Percentiles rank a stretch among this genome's conserved stretches.
These are phyloP conservation scores for Nesidiocoris tenuis DNA, from an alignment of 2,888 invertebrate genomes.

Conservation along the genomic window DNA sequence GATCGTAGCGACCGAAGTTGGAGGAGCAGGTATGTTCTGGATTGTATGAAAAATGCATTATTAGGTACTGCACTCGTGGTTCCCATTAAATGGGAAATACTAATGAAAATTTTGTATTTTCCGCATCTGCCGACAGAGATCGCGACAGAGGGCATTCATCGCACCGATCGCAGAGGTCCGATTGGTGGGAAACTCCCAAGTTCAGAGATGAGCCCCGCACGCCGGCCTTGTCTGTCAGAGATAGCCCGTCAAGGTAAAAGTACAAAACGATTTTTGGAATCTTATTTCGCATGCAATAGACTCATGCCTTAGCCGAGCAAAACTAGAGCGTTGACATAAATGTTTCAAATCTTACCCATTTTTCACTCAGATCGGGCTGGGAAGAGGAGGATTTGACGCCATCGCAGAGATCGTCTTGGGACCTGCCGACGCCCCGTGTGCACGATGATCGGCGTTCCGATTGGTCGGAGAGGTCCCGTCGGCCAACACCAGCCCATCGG, in stretches of 20 bases:
- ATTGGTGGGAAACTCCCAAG: slow-evolving; percentile 53
- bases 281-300: no score
- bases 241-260: slow-evolving; percentile 60
- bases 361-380: slow-evolving; percentile 64
- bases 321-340: no score
- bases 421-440: slow-evolving; percentile 78
- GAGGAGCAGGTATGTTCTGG: not conserved
- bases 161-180: slow-evolving; percentile 10
- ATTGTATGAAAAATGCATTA: no score
- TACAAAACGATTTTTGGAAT: no score
- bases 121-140: slow-evolving; percentile 42
- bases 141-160: slow-evolving; percentile 51
- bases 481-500: slow-evolving; percentile 79
- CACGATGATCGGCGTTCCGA: slow-evolving; percentile 53
- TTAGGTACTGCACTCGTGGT: no score
- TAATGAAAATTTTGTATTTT: no score
- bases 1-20: not conserved
- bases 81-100: no score
- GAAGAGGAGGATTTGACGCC: slow-evolving; percentile 67
- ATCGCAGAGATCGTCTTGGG: slow-evolving; percentile 80
- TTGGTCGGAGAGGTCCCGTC: slow-evolving; percentile 61
- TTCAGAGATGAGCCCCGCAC: slow-evolving; percentile 86
- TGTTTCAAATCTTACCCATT: no score
- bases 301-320: no score
- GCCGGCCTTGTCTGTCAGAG: slow-evolving; percentile 67